Evolutionary conservation across 1,140 invertebrate species (phyloP), one percentile per base, ranked within the genome.

Genomic region (Trachelipus rathkii): DNA sequence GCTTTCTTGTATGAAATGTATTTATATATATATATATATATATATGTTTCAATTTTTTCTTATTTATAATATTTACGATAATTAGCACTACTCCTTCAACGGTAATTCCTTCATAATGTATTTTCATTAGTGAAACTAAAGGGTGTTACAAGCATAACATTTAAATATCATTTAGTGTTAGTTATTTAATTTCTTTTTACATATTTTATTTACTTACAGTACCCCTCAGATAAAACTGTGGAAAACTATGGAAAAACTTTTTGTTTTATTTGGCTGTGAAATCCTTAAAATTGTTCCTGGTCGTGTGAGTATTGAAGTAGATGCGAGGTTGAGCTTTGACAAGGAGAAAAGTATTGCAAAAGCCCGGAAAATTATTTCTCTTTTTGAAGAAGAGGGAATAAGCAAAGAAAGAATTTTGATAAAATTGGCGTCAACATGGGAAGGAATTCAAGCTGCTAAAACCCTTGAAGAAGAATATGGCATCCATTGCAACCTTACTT

Each of bases 201-300:
- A n/a, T n/a, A n/a, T 6, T 33, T 33, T 33, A 33, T 33, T 33
- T 6, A 33, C 33, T 3, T 33, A 33, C 33, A 33, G 33, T 33
- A 33, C 33, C 6, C 33, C 33, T 33, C 33, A 33, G 33, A 33
- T 33, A 33, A 33, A 33, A 33, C 33, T 33, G 6, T 33, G 33
- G 33, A 33, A 33, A 33, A 93, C 96, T 4, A 90, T 97, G 84
- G 97, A 99, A 83, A 93, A 94, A 85, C 88, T 98, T 0, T 96
- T 94, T 86, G 95, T 99, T 0, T 84, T 97, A 0, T 99, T 99
- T 88, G 98, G 98, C 19, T 89, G 89, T 83, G 96, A 99, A 89
- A 99, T 99, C 80, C 88, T 99, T 44, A 97, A 98, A 86, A 95
- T 99, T 82, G 92, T 99, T 81, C 97, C 97, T 44, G 98, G 98